Evolutionary conservation across 2,888 invertebrate genomes (phyloP).

Genomic region (Dyspetes luteomarginatus): DNA sequence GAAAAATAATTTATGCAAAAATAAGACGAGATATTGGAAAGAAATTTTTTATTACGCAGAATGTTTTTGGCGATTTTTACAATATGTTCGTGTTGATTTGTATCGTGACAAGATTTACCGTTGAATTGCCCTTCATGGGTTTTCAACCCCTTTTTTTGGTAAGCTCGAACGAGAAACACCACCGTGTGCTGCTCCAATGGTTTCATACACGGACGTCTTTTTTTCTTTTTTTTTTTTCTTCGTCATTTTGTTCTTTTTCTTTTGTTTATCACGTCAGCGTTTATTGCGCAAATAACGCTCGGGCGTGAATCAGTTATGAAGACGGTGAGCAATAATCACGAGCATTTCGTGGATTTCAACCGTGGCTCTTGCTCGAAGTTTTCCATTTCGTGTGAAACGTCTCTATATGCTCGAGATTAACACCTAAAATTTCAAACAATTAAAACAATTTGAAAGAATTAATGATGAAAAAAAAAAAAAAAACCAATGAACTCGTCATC

Average conservation of each 20-base stretch:
- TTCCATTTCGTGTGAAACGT: slow-evolving; percentile 95
- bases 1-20: not conserved
- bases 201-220: slow-evolving; percentile 30
- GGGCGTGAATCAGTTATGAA: slow-evolving; percentile 58
- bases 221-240: slow-evolving; percentile 37
- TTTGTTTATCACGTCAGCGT: slow-evolving; percentile 29
- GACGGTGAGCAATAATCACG: slow-evolving; percentile 48
- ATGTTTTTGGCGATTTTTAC: not conserved
- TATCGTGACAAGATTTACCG: slow-evolving; percentile 19
- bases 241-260: not conserved
- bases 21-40: slow-evolving; percentile 11
- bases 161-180: slow-evolving; percentile 51
- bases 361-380: slow-evolving; percentile 87
- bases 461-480: too few relatives aligned
- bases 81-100: too few relatives aligned
- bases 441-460: too few relatives aligned
- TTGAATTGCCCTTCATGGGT: slow-evolving; percentile 61
- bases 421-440: slow-evolving; percentile 87
- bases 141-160: slow-evolving; percentile 49
- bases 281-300: slow-evolving; percentile 14
- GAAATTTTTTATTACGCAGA: slow-evolving; percentile 7
- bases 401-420: slow-evolving; percentile 92
- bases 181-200: slow-evolving; percentile 54
- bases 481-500: too few relatives aligned
- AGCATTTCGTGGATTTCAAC: slow-evolving; percentile 83